Conservation (phyloP, 2,113 vertebrate genomes). For the Lipophrys pholis region DNA sequence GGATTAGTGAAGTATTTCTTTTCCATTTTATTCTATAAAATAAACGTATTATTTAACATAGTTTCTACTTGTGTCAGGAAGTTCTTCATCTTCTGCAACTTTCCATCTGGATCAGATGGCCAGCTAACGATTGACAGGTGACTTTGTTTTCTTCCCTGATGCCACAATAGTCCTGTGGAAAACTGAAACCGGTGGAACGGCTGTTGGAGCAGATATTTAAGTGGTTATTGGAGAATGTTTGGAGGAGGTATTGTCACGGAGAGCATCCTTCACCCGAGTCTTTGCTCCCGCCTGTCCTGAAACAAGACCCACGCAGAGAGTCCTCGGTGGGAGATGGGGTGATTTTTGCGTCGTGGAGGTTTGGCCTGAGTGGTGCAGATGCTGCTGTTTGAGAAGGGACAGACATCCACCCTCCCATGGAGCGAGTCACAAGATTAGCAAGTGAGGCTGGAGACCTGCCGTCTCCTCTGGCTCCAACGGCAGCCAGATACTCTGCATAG, state of each 20-base stretch:
- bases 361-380: constrained; percentile 36
- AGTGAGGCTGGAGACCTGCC: constrained; percentile 68
- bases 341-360: constrained; percentile 10
- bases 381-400: constrained; percentile 52
- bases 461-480: constrained; percentile 62
- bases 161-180: too few relatives aligned
- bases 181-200: too few relatives aligned
- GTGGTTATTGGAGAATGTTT: constrained; percentile 6
- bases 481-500: constrained; percentile 70
- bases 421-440: constrained; percentile 73
- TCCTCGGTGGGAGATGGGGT: constrained; percentile 25
- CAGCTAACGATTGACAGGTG: too few relatives aligned
- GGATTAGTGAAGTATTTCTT: too few relatives aligned
- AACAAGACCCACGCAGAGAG: constrained; percentile 25
- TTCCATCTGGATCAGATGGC: too few relatives aligned
- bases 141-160: too few relatives aligned
- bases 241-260: not conserved
- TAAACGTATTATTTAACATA: too few relatives aligned
- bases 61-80: too few relatives aligned
- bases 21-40: too few relatives aligned
- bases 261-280: not conserved
- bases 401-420: constrained; percentile 56
- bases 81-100: too few relatives aligned
- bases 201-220: not conserved
- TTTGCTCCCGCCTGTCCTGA: constrained; percentile 16